Evolutionary conservation across 2,888 invertebrate species (phyloP).

Genomic region (Hydropsyche betteni): DNA sequence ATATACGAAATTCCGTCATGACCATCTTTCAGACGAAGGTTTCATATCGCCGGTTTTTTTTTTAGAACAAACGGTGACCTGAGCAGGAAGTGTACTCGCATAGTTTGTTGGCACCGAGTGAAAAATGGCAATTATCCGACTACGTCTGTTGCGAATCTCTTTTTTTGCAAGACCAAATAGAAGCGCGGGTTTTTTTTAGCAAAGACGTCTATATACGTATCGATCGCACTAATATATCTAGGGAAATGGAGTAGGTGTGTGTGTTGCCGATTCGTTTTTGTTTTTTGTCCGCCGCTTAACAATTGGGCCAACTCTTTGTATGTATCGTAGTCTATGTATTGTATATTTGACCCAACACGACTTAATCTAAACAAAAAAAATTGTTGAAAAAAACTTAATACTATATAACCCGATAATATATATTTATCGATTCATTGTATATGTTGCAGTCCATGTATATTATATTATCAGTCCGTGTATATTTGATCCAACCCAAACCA

Average conservation of each 20-base stretch:
- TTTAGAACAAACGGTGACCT: slow-evolving; percentile 27
- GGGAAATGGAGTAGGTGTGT: slow-evolving; percentile 37
- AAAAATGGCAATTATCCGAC: slow-evolving; percentile 36
- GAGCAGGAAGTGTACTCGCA: slow-evolving; percentile 43
- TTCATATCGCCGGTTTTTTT: slow-evolving; percentile 29
- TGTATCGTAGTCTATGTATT: background rate
- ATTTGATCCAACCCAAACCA: too few relatives aligned
- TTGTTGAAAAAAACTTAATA: too few relatives aligned
- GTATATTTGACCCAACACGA: too few relatives aligned
- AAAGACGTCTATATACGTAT: background rate
- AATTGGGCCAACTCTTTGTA: background rate
- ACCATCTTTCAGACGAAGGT: background rate
- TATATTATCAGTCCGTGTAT: too few relatives aligned
- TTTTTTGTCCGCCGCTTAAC: background rate
- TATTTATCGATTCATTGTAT: too few relatives aligned
- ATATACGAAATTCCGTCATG: slow-evolving; percentile 8
- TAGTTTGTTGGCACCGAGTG: slow-evolving; percentile 26
- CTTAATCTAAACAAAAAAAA: too few relatives aligned
- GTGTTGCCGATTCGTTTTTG: slow-evolving; percentile 29
- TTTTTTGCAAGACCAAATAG: too few relatives aligned
- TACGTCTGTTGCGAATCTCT: too few relatives aligned
- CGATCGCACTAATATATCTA: slow-evolving; percentile 1
- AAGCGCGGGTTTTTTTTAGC: background rate
- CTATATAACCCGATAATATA: too few relatives aligned
- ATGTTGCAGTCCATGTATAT: too few relatives aligned